Percentiles rank a stretch among this genome's conserved stretches.
Conservation (phyloP, 2,113 vertebrate genomes). For the Ptilonorhynchus violaceus region DNA sequence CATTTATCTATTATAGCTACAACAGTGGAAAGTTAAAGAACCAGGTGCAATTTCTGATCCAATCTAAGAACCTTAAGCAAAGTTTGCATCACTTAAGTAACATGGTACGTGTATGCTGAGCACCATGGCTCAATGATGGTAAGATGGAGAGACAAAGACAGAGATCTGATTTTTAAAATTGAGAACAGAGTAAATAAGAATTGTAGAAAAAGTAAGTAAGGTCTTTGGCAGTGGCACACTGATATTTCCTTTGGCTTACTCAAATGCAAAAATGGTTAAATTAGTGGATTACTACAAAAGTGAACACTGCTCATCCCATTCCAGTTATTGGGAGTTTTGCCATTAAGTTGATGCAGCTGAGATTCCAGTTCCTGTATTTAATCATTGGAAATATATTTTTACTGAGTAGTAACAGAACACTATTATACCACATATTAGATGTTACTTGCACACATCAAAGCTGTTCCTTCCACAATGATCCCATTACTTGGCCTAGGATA, state of each 20-base stretch:
- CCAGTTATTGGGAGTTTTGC: neutral
- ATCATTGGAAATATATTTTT: slow-evolving; percentile 29
- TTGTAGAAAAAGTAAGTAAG: neutral
- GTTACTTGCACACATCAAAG: slow-evolving; percentile 36
- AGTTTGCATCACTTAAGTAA: neutral
- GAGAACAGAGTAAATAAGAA: neutral
- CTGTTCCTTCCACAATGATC: neutral
- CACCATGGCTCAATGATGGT: rapidly evolving
- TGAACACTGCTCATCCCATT: neutral
- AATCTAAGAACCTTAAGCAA: neutral
- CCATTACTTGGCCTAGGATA: neutral
- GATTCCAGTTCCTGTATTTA: slow-evolving; percentile 18
- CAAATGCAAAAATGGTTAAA: neutral
- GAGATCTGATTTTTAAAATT: neutral
- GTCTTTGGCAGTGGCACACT: neutral
- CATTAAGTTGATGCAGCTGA: neutral
- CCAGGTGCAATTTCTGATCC: neutral
- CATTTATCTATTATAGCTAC: neutral
- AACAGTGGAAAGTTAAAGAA: neutral
- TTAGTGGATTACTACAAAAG: neutral
- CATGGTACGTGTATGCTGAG: rapidly evolving
- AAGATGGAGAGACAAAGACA: neutral
- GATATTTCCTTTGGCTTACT: neutral
- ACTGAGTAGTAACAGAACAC: slow-evolving; percentile 9
- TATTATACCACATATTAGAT: neutral